A percentile compares a stretch with the other conserved stretches of the same genome.
Conservation (phyloP, 2,888 invertebrate species). For the Agrenia bidenticulata region DNA sequence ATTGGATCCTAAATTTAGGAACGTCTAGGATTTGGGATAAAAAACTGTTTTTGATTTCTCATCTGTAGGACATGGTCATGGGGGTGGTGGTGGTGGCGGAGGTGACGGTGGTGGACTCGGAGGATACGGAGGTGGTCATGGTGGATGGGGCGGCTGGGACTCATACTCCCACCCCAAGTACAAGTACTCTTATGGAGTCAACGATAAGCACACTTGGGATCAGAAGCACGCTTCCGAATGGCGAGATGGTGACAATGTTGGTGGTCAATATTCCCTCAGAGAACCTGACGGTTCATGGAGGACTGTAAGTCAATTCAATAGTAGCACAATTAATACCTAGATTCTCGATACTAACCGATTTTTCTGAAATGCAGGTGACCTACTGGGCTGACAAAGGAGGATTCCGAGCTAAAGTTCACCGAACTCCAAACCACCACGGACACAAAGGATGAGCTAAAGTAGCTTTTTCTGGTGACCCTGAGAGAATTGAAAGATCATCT, state of each 20-base stretch:
- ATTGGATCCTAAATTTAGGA: background rate
- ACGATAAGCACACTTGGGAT: slow-evolving; percentile 36
- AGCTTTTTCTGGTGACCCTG: too few relatives aligned
- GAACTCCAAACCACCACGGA: slow-evolving; percentile 13
- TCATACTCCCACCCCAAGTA: slow-evolving; percentile 35
- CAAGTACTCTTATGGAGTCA: slow-evolving; percentile 27
- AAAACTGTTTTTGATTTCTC: background rate
- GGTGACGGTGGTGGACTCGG: slow-evolving; percentile 11
- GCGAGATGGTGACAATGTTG: slow-evolving; percentile 41
- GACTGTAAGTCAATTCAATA: slow-evolving; percentile 25
- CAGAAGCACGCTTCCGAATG: slow-evolving; percentile 36
- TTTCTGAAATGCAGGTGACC: slow-evolving; percentile 14
- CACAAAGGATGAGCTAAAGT: too few relatives aligned
- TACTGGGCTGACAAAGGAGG: slow-evolving; percentile 39
- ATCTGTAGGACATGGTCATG: background rate
- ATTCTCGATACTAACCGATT: background rate
- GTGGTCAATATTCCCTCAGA: slow-evolving; percentile 16
- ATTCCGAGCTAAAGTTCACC: slow-evolving; percentile 38
- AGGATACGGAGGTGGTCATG: slow-evolving; percentile 15
- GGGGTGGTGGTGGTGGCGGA: slow-evolving; percentile 21
- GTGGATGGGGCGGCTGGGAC: slow-evolving; percentile 40
- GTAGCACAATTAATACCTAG: background rate
- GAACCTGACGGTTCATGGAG: slow-evolving; percentile 32
- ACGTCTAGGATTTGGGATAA: background rate
- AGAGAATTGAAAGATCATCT: too few relatives aligned